Percentiles rank a stretch among this genome's conserved stretches.
phyloP scores from a whole-genome alignment of 1,140 invertebrate genomes.

The Rhagoletis pomonella region DNA sequence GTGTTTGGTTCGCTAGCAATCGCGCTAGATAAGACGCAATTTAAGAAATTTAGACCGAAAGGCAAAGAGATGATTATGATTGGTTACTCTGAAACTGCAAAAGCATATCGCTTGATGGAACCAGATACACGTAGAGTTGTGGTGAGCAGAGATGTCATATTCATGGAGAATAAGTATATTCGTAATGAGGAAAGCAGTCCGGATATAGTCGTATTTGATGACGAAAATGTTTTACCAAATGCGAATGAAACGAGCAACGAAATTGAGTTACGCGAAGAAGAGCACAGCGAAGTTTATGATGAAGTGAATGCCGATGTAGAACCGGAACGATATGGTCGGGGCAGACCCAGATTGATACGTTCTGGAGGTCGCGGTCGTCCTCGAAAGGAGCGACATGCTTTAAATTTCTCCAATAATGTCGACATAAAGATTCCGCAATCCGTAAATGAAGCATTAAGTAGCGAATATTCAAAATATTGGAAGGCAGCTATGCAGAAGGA shows the following conservation, averaged over 20 bases:
- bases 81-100: not conserved
- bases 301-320: too few relatives aligned
- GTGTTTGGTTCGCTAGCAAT: slow-evolving; percentile 60
- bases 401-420: not conserved
- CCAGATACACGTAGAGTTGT: not conserved
- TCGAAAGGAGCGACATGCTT: not conserved
- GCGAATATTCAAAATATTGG: not conserved
- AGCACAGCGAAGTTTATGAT: too few relatives aligned
- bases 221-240: too few relatives aligned
- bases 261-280: too few relatives aligned
- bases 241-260: too few relatives aligned
- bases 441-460: not conserved
- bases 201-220: too few relatives aligned
- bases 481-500: slow-evolving; percentile 62
- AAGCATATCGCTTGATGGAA: not conserved
- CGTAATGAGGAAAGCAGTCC: too few relatives aligned
- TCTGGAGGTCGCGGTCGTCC: not conserved
- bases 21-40: slow-evolving; percentile 56
- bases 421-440: not conserved
- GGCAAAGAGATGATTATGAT: not conserved
- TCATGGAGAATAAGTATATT: not conserved
- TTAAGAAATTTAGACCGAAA: slow-evolving; percentile 28
- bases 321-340: too few relatives aligned
- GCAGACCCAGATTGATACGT: too few relatives aligned
- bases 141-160: not conserved